Evolutionary conservation across 2,888 invertebrate genomes (phyloP), one percentile per base, ranked within the genome.

Genomic region (Zootermopsis nevadensis): DNA sequence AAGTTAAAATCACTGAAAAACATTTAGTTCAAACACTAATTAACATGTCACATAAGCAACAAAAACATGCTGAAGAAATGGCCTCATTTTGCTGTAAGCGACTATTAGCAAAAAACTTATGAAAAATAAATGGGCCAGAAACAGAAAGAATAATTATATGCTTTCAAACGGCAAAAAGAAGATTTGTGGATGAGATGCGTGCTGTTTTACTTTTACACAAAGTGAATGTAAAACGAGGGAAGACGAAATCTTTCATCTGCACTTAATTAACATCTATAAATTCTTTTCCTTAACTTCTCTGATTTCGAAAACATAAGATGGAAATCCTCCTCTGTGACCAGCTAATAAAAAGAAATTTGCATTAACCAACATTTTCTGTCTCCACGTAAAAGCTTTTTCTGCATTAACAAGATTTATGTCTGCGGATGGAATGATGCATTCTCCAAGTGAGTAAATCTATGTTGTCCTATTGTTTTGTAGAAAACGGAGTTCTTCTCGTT

Each of bases 51-150:
- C 27, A 60, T 27, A 60, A 60, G n/a, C 27, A 60, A 27, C 60
- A n/a, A 27, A 60, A 60, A 60, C 7, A 27, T 27, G n/a, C n/a
- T 27, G 60, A 10, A n/a, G 60, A 27, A 60, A 27, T 27, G n/a
- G 60, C 60, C 7, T 48, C 48, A 48, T 48, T 60, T 7, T 27
- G n/a, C 24, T 53, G 53, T 53, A 53, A 60, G n/a, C 48, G n/a
- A 15, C 60, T n/a, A 10, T 60, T n/a, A 60, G 27, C 19, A 6
- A 1, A 6, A 1, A 60, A 60, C 60, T 60, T n/a, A 60, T 60
- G 60, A 60, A 60, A 60, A 60, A 60, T 60, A 60, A 60, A 60
- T 60, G 60, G 60, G 60, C n/a, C 60, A 60, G 48, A 60, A 60
- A 27, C n/a, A 15, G 60, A 60, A 60, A 27, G 27, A 60, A 60